phyloP scores from a whole-genome alignment of 2,797 vertebrate genomes.

The Bradypus variegatus region DNA sequence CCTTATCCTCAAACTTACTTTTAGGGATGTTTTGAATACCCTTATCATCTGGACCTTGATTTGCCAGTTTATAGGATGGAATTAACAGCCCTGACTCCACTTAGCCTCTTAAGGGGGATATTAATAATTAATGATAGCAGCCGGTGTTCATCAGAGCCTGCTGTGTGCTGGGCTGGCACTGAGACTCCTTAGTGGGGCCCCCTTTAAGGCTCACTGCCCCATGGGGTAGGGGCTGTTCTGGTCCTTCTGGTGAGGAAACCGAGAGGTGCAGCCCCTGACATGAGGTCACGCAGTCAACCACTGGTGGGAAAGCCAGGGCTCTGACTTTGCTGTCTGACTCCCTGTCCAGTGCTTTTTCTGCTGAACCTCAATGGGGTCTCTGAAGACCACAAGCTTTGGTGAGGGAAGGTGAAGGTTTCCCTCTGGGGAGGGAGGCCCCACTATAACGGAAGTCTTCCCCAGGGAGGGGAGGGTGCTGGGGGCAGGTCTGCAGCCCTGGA shows the following conservation, averaged over 20 bases:
- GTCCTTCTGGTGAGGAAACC: neutral
- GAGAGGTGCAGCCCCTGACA: neutral
- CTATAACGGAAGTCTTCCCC: neutral
- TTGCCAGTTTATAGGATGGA: slow-evolving; percentile 33
- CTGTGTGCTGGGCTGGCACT: neutral
- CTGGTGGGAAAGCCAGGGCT: neutral
- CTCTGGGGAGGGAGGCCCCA: neutral
- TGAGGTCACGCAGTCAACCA: neutral
- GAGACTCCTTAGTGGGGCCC: neutral
- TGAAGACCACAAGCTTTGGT: neutral
- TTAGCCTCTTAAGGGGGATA: slow-evolving; percentile 10
- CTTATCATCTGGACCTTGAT: slow-evolving; percentile 34
- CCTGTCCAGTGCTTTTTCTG: neutral
- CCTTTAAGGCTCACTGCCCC: neutral
- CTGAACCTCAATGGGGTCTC: neutral
- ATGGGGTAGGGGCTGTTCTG: fast-evolving
- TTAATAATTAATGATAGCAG: slow-evolving; percentile 30
- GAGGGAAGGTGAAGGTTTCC: neutral
- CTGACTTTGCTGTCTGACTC: neutral
- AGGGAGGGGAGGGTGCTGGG: too few species aligned
- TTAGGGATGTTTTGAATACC: slow-evolving; percentile 12
- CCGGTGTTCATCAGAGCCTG: neutral
- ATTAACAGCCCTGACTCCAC: slow-evolving; percentile 35
- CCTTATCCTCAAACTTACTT: slow-evolving; percentile 15
- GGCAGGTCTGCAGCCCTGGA: neutral